Evolutionary conservation across 2,888 invertebrate species (phyloP), one percentile per base, ranked within the genome.

Genomic region (Perizoma affinitatum): DNA sequence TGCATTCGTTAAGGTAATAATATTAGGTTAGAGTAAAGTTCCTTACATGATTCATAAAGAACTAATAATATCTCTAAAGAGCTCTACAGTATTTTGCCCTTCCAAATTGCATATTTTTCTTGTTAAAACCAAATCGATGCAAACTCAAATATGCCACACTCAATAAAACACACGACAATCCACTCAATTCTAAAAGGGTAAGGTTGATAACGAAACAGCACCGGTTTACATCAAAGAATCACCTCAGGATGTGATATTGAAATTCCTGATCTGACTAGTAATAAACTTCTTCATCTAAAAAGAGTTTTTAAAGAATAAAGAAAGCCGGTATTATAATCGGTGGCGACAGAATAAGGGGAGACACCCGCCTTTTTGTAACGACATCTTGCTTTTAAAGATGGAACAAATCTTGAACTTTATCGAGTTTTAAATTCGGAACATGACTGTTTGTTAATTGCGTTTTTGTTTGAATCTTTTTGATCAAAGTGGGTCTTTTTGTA

Each of bases 231-330:
- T 91, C 90, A 90, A 91, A 91, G 90, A 78, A 74, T 79, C 69
- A 82, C 58, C 83, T 84, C 88, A 90, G 91, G 91, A 91, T 90
- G 87, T 86, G 82, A 87, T 86, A 90, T 89, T 87, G 90, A 88
- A 88, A 88, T 88, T 88, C 90, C 90, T 88, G 90, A 90, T 90
- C 88, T 80, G 90, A 89, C 88, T 90, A 89, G 89, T 81, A 91
- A 90, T 90, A 90, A 91, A 90, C 83, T 88, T 85, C 62, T 64
- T 66, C 82, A 87, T 85, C 62, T 63, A 63, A 69, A 65, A 67
- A 69, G 65, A 67, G 63, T 63, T 69, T 63, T 67, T 56, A 67
- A 66, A 67, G 67, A 64, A 68, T 64, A 68, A 69, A 65, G 63
- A 65, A 52, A 50, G 63, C 61, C 57, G 62, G 65, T 65, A 67